Evolutionary conservation across 2,888 invertebrate species (phyloP).

Genomic region (Lapara coniferarum): DNA sequence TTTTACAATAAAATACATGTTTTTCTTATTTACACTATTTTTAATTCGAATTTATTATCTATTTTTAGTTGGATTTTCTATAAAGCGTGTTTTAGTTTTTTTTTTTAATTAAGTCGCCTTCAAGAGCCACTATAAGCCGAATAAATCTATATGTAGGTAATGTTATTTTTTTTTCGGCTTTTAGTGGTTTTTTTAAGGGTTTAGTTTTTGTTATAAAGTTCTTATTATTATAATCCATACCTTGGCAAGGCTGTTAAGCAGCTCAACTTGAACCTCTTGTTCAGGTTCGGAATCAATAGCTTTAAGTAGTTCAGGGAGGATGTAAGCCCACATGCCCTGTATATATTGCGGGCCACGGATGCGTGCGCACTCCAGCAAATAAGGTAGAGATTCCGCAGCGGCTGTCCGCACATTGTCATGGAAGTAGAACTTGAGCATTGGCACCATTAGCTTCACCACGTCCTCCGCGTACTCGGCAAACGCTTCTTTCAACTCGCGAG

Average conservation of each 20-base stretch:
- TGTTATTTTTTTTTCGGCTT: too few relatives aligned
- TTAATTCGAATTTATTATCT: too few relatives aligned
- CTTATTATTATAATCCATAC: constrained; percentile 51
- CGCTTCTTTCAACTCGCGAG: constrained; percentile 95
- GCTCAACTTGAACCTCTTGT: constrained; percentile 92
- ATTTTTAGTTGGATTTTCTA: too few relatives aligned
- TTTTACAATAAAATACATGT: too few relatives aligned
- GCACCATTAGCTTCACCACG: constrained; percentile 92
- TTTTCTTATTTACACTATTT: too few relatives aligned
- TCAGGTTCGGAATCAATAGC: constrained; percentile 96
- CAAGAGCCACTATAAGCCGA: too few relatives aligned
- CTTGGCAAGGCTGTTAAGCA: constrained; percentile 91
- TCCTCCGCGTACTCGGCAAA: constrained; percentile 84
- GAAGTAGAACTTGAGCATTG: constrained; percentile 96
- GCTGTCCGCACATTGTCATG: constrained; percentile 96
- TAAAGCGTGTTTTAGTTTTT: too few relatives aligned
- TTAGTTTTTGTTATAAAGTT: neutral
- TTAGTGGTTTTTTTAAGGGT: neutral
- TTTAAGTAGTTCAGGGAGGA: constrained; percentile 93
- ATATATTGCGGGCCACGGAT: constrained; percentile 89
- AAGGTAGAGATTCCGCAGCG: constrained; percentile 95
- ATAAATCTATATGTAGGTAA: too few relatives aligned
- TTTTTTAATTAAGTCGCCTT: too few relatives aligned
- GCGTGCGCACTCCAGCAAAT: constrained; percentile 93
- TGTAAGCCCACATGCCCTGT: constrained; percentile 92